Percentiles rank a stretch among this genome's conserved stretches.
Conservation (phyloP, 2,888 invertebrate species). For the Leucoma salicis region DNA sequence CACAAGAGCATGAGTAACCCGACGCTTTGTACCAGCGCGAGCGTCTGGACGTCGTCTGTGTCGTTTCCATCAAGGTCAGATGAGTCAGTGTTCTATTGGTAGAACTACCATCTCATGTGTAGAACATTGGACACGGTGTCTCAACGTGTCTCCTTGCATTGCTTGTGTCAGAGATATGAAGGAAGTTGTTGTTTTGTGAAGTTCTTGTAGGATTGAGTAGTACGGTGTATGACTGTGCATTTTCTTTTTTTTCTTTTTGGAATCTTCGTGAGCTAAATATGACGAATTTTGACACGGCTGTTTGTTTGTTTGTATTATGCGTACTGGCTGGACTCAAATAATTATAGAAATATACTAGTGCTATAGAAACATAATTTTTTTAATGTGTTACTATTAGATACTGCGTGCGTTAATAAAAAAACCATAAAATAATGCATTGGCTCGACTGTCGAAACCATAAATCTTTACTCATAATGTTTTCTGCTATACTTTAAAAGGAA, state of each 20-base stretch:
- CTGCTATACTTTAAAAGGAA: no score
- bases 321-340: no score
- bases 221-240: neutral
- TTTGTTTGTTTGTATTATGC: no score
- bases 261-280: neutral
- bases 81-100: slow-evolving; percentile 36
- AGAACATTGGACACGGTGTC: slow-evolving; percentile 4
- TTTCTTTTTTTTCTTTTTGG: neutral
- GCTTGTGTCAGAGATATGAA: slow-evolving; percentile 1
- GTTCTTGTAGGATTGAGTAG: slow-evolving; percentile 1
- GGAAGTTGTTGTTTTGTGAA: slow-evolving; percentile 8
- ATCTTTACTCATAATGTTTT: no score
- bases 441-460: no score
- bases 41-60: slow-evolving; percentile 44
- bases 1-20: slow-evolving; percentile 43
- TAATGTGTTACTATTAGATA: no score
- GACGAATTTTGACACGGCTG: neutral
- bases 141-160: slow-evolving; percentile 6
- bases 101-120: slow-evolving; percentile 2
- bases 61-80: slow-evolving; percentile 44
- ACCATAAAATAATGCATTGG: no score
- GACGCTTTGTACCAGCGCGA: slow-evolving; percentile 35
- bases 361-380: no score
- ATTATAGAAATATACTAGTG: no score
- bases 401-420: no score